Conservation (phyloP, 2,888 invertebrate species). For the Nephrotoma guestfalica region DNA sequence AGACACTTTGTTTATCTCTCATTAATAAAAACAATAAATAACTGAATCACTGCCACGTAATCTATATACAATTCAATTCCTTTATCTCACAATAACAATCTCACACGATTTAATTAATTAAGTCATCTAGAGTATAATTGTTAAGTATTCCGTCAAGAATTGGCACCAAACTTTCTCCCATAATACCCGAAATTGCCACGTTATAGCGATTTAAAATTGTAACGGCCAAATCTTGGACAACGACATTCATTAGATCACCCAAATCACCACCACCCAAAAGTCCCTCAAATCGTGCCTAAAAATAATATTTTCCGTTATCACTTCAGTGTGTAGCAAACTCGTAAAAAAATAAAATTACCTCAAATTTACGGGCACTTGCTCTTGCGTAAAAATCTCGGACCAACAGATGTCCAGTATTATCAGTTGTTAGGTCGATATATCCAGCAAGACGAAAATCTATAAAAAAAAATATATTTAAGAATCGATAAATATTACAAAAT, state of each 20-base stretch:
- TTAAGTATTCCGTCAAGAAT: not conserved
- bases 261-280: conserved; percentile 7
- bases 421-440: not conserved
- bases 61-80: not conserved
- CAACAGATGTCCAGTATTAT: not conserved
- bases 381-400: not conserved
- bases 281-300: conserved; percentile 1
- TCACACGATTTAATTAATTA: not conserved
- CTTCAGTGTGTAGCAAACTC: not conserved
- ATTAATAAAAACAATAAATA: not conserved
- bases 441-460: not conserved
- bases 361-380: not conserved
- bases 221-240: not conserved
- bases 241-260: conserved; percentile 2
- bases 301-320: not conserved
- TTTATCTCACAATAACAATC: not conserved
- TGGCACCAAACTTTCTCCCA: not conserved
- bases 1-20: not conserved
- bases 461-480: not conserved
- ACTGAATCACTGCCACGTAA: not conserved
- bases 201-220: not conserved
- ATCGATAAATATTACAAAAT: not conserved
- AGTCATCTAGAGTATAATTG: not conserved
- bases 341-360: not conserved
- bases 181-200: not conserved